These are phyloP conservation scores for Acrocephalus arundinaceus DNA, from an alignment of 2,113 vertebrate genomes.

Conservation along the genomic window DNA sequence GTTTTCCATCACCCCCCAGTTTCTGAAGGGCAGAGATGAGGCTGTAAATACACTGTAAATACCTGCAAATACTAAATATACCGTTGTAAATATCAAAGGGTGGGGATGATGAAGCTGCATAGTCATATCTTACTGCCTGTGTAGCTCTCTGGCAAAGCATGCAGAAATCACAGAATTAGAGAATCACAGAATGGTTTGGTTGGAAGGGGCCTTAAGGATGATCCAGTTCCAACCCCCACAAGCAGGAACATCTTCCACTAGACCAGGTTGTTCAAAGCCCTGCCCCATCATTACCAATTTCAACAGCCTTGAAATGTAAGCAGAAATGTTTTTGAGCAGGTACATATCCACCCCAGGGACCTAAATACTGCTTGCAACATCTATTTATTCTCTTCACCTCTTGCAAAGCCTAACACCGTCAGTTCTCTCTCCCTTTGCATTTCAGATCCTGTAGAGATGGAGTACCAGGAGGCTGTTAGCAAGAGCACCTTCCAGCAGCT, in stretches of 20 bases:
- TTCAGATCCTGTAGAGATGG: constrained; percentile 90
- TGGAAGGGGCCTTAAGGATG: neutral
- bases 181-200: neutral
- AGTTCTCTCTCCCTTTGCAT: neutral
- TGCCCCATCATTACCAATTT: neutral
- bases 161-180: neutral
- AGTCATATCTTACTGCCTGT: neutral
- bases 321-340: neutral
- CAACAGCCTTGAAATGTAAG: neutral
- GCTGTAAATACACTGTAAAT: neutral
- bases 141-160: neutral
- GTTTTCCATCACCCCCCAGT: neutral
- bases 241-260: neutral
- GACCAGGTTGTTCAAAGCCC: neutral
- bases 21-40: neutral
- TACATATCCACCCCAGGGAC: neutral
- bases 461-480: constrained; percentile 97
- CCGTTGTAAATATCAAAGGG: neutral
- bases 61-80: neutral
- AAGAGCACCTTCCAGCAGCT: constrained; percentile 93
- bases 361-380: neutral
- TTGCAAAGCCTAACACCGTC: neutral
- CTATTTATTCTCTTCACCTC: neutral
- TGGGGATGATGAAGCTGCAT: neutral
- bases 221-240: neutral